Percentiles rank a stretch among this genome's conserved stretches.
These are phyloP conservation scores for Amyelois transitella DNA, from an alignment of 1,140 invertebrate species.

Conservation along the genomic window DNA sequence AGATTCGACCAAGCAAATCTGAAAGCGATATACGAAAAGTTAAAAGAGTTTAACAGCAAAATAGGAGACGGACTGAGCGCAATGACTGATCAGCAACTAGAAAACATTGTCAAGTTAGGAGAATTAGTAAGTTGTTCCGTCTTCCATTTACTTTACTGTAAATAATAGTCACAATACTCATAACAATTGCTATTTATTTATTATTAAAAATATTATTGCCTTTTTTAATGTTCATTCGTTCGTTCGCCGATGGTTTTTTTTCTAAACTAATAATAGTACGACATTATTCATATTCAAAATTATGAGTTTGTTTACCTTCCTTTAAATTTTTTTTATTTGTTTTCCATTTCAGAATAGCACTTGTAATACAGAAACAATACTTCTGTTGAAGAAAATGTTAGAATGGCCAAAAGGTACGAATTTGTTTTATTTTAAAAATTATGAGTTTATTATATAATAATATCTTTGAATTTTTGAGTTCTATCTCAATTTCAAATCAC, in stretches of 20 bases:
- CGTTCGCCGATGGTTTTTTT: too few species aligned
- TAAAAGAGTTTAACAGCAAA: slow-evolving; percentile 86
- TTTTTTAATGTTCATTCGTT: too few species aligned
- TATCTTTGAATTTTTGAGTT: background rate
- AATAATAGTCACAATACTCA: too few species aligned
- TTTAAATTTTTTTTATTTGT: slow-evolving; percentile 7
- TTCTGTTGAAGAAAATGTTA: slow-evolving; percentile 80
- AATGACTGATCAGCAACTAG: slow-evolving; percentile 75
- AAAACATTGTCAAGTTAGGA: slow-evolving; percentile 78
- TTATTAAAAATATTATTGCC: too few species aligned
- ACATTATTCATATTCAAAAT: too few species aligned
- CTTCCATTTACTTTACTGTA: background rate
- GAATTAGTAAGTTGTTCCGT: slow-evolving; percentile 49
- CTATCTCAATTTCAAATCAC: too few species aligned
- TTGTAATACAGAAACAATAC: slow-evolving; percentile 69
- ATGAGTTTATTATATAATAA: background rate
- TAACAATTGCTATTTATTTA: background rate
- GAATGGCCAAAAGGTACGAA: slow-evolving; percentile 84
- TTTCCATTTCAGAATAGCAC: slow-evolving; percentile 55
- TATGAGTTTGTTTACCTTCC: too few species aligned
- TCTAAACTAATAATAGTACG: too few species aligned
- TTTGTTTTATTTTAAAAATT: background rate
- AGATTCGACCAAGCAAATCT: slow-evolving; percentile 82
- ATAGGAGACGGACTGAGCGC: slow-evolving; percentile 58
- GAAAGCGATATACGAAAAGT: slow-evolving; percentile 75